Evolutionary conservation across 1,140 invertebrate species (phyloP), one percentile per base, ranked within the genome.

Genomic region (Temnothorax nylanderi): DNA sequence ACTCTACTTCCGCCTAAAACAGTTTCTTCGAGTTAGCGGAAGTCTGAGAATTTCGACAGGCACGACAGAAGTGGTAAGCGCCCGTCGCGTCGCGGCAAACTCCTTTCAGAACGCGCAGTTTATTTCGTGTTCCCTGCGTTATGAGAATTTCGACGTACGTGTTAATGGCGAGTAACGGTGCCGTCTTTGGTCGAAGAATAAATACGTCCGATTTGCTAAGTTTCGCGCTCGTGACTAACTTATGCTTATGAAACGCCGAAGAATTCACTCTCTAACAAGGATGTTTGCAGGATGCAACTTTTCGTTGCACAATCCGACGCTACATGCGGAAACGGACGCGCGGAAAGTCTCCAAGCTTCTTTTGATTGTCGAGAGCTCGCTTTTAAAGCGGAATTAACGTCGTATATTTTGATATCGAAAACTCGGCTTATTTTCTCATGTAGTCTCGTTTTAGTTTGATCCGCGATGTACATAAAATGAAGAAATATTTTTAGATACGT

Each of bases 21-120:
- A 74, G 49, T 74, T 87, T 26, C 32, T 67, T 84, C 49, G 69
- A 87, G 69, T 84, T 84, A 74, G 21, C 58, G 26, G 26, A 65
- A 78, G 69, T 78, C 34, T 0, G 47, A 32, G 49, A 67, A 87
- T 87, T 87, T 75, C 71, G 80, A 87, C 58, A 64, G 41, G 49
- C 71, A 32, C 67, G 51, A 84, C 71, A 74, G 51, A 85, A 67
- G 69, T 67, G 47, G 34, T 56, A 54, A 77, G 32, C 69, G 41
- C 49, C n/a, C 41, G 67, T 84, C 54, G 85, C 18, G 60, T 67
- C 41, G 69, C 26, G 26, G n/a, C 13, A 26, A 60, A 84, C 60
- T 87, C 49, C 62, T 84, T 56, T 85, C 71, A 13, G 13, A 84
- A 67, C 80, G 37, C 67, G 58, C 32, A 21, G 49, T 85, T 76